Evolutionary conservation across 2,113 vertebrate genomes (phyloP), one percentile per base, ranked within the genome.

Genomic region (Perca schrenkii): DNA sequence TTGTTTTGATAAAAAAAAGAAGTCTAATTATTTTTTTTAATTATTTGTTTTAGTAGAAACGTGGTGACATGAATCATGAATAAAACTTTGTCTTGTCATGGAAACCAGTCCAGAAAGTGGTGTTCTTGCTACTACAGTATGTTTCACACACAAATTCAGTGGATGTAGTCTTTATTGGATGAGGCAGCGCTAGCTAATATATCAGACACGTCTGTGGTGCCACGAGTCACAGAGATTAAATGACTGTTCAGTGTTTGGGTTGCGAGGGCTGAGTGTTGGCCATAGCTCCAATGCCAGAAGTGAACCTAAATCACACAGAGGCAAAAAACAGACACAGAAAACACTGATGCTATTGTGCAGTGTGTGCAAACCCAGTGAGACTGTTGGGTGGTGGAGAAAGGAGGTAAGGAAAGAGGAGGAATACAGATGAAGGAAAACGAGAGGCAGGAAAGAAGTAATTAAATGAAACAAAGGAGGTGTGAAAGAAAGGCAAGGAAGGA

Each of bases 281-380:
- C 83, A 71, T 91, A 58, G 80, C 80, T 69, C 36, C 54, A 40
- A 74, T 72, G 89, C 87, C 89, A 92, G 81, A 91, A 91, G 83
- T 74, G 72, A 85, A 82, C 74, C 62, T 89, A 84, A 92, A 89
- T 89, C 83, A 84, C 82, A 79, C 63, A 67, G 74, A 84, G 70
- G 77, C 77, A 70, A 88, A 88, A 91, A 84, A 76, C 74, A 88
- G 74, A 91, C 76, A 63, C 63, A 83, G 84, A 91, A 91, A 80
- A 93, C 93, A 94, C 75, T 92, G 84, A 91, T 82, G 81, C 86
- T 91, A 88, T 94, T 94, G 92, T 93, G 83, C 69, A 8, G 54
- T 71, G 60, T 82, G 86, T 74, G 85, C 65, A 86, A 87, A 87
- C 78, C 67, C 47, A 47, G 49, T 2, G 22, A 77, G 76, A 54